These are phyloP conservation scores for Chelonus insularis DNA, from an alignment of 1,140 invertebrate species.

Conservation along the genomic window DNA sequence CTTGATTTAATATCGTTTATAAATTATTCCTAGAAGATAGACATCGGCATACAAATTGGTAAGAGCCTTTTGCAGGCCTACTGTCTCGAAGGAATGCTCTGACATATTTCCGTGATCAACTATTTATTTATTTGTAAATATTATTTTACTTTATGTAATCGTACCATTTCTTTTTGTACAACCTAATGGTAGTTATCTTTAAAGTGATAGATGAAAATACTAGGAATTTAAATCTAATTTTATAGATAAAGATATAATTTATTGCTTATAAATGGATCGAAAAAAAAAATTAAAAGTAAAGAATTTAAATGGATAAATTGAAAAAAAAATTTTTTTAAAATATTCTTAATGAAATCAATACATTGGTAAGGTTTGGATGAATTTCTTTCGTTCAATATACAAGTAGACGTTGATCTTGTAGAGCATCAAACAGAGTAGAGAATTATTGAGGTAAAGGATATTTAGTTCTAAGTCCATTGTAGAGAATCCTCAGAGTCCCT, in stretches of 20 bases:
- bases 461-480: not conserved
- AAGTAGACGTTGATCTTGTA: no score
- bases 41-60: constrained; percentile 49
- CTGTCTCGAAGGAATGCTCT: constrained; percentile 28
- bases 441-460: not conserved
- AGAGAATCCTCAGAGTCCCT: not conserved
- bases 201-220: no score
- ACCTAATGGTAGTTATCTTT: no score
- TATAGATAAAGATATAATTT: no score
- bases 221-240: not conserved
- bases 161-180: not conserved
- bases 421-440: no score
- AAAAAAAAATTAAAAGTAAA: no score
- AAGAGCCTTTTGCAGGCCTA: constrained; percentile 12
- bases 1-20: constrained; percentile 47
- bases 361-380: no score
- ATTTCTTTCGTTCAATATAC: no score
- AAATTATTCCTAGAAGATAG: constrained; percentile 46
- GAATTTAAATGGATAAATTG: no score
- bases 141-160: not conserved
- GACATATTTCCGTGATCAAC: not conserved
- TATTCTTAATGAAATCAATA: no score
- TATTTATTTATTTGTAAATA: constrained; percentile 2
- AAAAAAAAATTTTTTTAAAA: no score
- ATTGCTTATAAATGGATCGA: no score